Evolutionary conservation across 1,140 invertebrate species (phyloP), one percentile per base, ranked within the genome.

Genomic region (Sitodiplosis mosellana): DNA sequence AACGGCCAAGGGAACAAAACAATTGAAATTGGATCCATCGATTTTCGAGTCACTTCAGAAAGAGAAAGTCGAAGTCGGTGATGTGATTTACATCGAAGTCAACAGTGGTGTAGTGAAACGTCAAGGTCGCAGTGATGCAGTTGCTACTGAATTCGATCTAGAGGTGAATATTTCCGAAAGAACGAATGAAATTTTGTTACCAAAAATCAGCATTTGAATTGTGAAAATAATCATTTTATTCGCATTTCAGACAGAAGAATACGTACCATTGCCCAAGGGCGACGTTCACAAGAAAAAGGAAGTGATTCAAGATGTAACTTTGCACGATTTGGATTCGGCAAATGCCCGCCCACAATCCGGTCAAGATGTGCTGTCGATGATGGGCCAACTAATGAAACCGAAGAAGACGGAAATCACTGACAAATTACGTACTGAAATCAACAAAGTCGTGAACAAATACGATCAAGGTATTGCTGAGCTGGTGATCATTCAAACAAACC

Each of bases 331-430:
- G 51, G 96, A 99, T 71, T 80, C 89, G 45, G 94, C 95, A 11
- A 99, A 99, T 74, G 88, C 96, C 0, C 78, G 83, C 55, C 96
- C 96, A 3, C 93, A 98, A 69, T 93, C 94, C 21, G 92, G 92
- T 5, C 92, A 97, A 61, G 96, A 99, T 64, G 90, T 99, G 43
- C 79, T 98, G 62, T 95, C 93, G 1, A 96, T 99, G 86, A 92
- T 99, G 86, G 89, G 92, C 1, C 92, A 98, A 60, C 70, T 99
- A 11, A 88, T 99, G 78, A 99, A 99, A 68, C 94, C 92, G 43
- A 97, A 95, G 68, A 99, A 99, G 68, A 99, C 96, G 22, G 96
- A 99, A 81, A 99, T 99, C 54, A 99, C 63, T 81, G 96, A 99
- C 66, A 98, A 98, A 73, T 67, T 99, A 11, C 72, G 96, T 42